Evolutionary conservation across 1,140 invertebrate species (phyloP), one percentile per base, ranked within the genome.

Genomic region (Lordiphosa collinella): DNA sequence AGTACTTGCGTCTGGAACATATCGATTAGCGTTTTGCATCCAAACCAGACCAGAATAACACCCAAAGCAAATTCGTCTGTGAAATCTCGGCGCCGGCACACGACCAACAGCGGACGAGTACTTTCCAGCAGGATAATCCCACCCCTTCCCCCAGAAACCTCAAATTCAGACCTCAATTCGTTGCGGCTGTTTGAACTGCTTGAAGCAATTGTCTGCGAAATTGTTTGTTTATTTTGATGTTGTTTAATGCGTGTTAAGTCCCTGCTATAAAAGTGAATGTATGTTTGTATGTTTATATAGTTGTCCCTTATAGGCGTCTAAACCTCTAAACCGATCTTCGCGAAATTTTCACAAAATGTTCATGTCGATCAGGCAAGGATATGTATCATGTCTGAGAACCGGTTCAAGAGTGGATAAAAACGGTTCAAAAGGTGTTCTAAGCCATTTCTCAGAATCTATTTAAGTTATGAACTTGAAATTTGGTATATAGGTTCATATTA

Each of bases 221-320:
- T 73, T 73, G 68, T 85, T 84, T 84, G 73, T 84, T 84, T 84
- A 55, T 85, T 84, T 85, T 85, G 78, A 84, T 84, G 78, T 69
- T 84, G 74, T 60, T 69, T 85, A 85, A 84, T 84, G 78, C 79
- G 72, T 57, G 59, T 53, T 62, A 84, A 84, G 70, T 70, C 68
- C 48, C 43, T 40, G 64, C 35, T 36, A 63, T 58, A n/a, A n/a
- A n/a, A n/a, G n/a, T n/a, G n/a, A n/a, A n/a, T n/a, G n/a, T n/a
- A n/a, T n/a, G n/a, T n/a, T n/a, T n/a, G n/a, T n/a, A n/a, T n/a
- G n/a, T n/a, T n/a, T n/a, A n/a, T n/a, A n/a, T n/a, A n/a, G n/a
- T n/a, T n/a, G n/a, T n/a, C n/a, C n/a, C n/a, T n/a, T n/a, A n/a
- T n/a, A n/a, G n/a, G n/a, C n/a, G n/a, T n/a, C n/a, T n/a, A n/a